phyloP scores from a whole-genome alignment of 2,797 vertebrate genomes.

The Hoplostethus mediterraneus region DNA sequence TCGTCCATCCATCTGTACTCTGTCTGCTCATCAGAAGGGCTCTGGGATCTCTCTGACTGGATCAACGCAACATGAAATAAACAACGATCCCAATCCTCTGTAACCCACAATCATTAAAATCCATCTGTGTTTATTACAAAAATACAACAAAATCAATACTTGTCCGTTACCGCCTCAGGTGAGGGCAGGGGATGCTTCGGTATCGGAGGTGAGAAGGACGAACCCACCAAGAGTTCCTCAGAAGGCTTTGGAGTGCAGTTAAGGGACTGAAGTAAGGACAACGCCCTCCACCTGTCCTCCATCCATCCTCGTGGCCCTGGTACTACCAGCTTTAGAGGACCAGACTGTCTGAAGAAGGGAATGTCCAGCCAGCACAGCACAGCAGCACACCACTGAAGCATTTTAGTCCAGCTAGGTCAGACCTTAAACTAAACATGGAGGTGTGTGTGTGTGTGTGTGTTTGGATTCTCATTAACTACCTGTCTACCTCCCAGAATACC shows the following conservation, averaged over 20 bases:
- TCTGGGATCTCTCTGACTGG: constrained; percentile 39
- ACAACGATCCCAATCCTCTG: constrained; percentile 36
- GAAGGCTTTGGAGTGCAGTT: constrained; percentile 14
- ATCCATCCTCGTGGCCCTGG: no score
- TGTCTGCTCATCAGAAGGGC: constrained; percentile 4
- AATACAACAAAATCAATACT: constrained; percentile 65
- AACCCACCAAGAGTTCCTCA: constrained; percentile 30
- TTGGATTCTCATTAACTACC: constrained; percentile 14
- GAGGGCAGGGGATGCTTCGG: constrained; percentile 30
- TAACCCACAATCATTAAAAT: constrained; percentile 22
- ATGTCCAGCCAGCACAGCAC: background rate
- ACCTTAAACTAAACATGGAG: background rate
- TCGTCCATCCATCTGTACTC: background rate
- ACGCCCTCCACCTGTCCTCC: constrained; percentile 6
- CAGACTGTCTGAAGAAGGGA: no score
- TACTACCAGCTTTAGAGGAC: no score
- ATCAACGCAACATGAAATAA: constrained; percentile 55
- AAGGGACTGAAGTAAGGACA: constrained; percentile 24
- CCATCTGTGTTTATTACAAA: constrained; percentile 63
- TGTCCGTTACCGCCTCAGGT: constrained; percentile 7
- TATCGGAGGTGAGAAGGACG: constrained; percentile 23
- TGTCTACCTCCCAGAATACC: constrained; percentile 10
- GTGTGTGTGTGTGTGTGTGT: constrained; percentile 20
- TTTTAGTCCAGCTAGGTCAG: constrained; percentile 4
- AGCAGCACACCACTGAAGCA: background rate